phyloP scores from a whole-genome alignment of 2,888 invertebrate species.

The Muscina levida region DNA sequence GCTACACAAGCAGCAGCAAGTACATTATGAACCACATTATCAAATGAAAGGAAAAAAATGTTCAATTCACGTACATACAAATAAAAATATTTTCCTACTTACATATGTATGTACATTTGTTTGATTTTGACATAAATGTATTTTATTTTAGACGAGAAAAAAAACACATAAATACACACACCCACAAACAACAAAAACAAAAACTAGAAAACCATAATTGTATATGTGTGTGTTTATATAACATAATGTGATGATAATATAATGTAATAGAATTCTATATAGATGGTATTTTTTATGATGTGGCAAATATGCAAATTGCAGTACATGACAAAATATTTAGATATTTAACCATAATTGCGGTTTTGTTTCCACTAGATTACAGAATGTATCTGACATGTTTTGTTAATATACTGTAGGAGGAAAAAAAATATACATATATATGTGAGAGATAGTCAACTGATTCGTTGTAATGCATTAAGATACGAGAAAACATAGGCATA shows the following conservation, averaged over 20 bases:
- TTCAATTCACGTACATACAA: constrained; percentile 32
- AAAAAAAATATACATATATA: too few species aligned
- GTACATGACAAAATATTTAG: background rate
- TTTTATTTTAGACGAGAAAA: constrained; percentile 19
- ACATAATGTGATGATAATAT: too few species aligned
- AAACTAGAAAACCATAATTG: too few species aligned
- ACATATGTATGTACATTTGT: constrained; percentile 44
- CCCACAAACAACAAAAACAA: constrained; percentile 6
- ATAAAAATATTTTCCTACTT: constrained; percentile 42
- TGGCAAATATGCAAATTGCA: background rate
- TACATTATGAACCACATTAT: background rate
- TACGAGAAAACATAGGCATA: background rate
- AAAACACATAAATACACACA: constrained; percentile 12
- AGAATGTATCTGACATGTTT: constrained; percentile 42
- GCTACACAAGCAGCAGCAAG: too few species aligned
- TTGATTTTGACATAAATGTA: constrained; percentile 37
- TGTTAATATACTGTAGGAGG: too few species aligned
- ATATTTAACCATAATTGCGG: constrained; percentile 38
- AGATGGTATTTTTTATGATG: constrained; percentile 15
- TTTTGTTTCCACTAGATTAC: constrained; percentile 38
- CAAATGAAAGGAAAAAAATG: constrained; percentile 23
- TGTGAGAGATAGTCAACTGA: too few species aligned
- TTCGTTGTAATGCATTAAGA: too few species aligned
- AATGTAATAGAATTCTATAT: constrained; percentile 11
- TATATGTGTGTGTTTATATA: background rate